Evolutionary conservation across 37 sponge, comb jelly and placozoan genomes (phyloP).

Genomic region (Agelas oroides): DNA sequence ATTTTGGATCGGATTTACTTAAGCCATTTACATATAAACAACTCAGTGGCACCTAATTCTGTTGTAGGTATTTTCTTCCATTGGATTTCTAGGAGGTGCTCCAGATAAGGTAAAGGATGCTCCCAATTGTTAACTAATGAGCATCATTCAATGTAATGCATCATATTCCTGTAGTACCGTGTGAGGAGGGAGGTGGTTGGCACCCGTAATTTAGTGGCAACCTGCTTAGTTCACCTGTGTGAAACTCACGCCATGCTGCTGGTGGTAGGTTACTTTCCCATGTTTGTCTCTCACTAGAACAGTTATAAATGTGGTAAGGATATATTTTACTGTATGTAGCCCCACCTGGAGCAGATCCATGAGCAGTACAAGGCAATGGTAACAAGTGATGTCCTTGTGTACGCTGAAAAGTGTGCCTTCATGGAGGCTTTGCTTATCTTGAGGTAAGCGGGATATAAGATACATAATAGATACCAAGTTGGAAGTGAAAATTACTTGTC

Average conservation of each 20-base stretch:
- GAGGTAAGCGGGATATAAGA: slow-evolving; percentile 2
- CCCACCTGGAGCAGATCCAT: slow-evolving; percentile 16
- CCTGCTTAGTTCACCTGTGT: slow-evolving; percentile 17
- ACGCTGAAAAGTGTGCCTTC: slow-evolving; percentile 48
- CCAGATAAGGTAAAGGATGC: slow-evolving; percentile 16
- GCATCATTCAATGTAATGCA: not conserved
- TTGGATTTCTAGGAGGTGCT: slow-evolving; percentile 21
- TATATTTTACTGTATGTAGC: no score
- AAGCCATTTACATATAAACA: no score
- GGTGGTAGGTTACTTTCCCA: slow-evolving; percentile 2
- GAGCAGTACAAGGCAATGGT: slow-evolving; percentile 17
- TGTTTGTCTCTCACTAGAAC: no score
- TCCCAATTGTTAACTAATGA: not conserved
- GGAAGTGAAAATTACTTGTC: no score
- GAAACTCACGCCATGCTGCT: slow-evolving; percentile 1
- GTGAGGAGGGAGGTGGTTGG: not conserved
- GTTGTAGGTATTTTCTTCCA: slow-evolving; percentile 24
- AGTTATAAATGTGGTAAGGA: no score
- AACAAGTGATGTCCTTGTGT: slow-evolving; percentile 11
- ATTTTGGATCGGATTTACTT: no score
- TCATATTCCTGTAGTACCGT: not conserved
- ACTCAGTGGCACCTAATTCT: not conserved
- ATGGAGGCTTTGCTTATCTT: slow-evolving; percentile 41
- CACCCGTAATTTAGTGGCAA: not conserved
- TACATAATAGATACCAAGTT: no score